Base-by-base conservation (phyloP, 2,797 vertebrate species). In the Oryzias dopingdopingensis region DNA sequence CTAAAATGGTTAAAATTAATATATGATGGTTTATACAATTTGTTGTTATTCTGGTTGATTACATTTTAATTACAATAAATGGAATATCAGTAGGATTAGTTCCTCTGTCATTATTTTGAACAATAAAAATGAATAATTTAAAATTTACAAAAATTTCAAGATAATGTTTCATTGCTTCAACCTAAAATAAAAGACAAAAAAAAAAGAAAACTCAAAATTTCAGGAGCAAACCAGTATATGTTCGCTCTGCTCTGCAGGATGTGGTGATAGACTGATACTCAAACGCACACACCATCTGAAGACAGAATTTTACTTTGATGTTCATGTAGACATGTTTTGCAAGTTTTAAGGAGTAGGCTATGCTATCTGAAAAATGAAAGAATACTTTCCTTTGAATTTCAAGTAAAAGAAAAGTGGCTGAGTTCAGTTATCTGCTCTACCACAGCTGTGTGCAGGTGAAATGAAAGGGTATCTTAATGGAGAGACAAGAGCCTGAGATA, bases 381-480 rank as follows among this genome's bases (percentile, higher is more conserved):
- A 72, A 54, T n/a, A 56, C 23, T 60, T 76, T 70, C 51, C 71
- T 81, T 83, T 81, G 69, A 76, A 76, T 65, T 77, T 62, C 44
- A 60, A 66, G 61, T 66, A 51, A 69, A 66, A 70, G 62, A 64
- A 65, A 37, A 76, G 57, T 42, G 16, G 23, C 51, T 6, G 45
- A 40, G 66, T 60, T 59, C 59, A 62, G 69, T 73, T 62, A 62
- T 78, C 46, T 57, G 51, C 52, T 69, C 62, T 15, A 52, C 51
- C 49, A 20, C 59, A 54, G 68, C 72, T 58, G 49, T 59, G 40
- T 70, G 83, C 64, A 56, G 54, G 62, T 56, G 48, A 82, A 82
- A 84, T 84, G 78, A 86, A 87, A 85, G 74, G 63, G 59, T 43
- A 48, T 64, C 71, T 70, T 80, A 86, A 87, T 84, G 83, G 84